Conservation (phyloP, 2,797 vertebrate species). For the Coilia nasus region DNA sequence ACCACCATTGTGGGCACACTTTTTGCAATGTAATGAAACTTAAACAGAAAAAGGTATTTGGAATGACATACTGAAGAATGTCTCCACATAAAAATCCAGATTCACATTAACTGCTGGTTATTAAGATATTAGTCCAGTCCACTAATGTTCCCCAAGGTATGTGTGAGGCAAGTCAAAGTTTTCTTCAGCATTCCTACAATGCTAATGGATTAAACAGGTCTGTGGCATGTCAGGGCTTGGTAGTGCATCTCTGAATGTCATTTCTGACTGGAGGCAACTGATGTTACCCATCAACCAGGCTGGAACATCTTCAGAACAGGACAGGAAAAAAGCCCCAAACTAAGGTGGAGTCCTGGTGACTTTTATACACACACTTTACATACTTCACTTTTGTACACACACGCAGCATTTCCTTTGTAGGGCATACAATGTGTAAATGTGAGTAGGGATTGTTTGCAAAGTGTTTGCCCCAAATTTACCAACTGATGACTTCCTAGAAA, state of each 20-base stretch:
- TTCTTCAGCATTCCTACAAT: neutral
- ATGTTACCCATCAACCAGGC: neutral
- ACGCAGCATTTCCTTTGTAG: too few relatives aligned
- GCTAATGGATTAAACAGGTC: neutral
- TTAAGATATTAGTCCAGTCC: neutral
- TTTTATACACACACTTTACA: too few relatives aligned
- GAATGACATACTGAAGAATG: too few relatives aligned
- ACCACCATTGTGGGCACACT: too few relatives aligned
- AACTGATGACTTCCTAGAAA: too few relatives aligned
- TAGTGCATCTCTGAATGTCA: neutral
- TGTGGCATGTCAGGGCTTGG: neutral
- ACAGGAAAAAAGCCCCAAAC: neutral
- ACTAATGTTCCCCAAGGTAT: neutral
- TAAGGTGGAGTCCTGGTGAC: neutral
- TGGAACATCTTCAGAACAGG: neutral
- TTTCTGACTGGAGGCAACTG: constrained; percentile 3
- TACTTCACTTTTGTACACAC: too few relatives aligned
- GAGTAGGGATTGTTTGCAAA: too few relatives aligned
- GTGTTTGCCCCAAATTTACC: too few relatives aligned
- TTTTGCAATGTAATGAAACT: too few relatives aligned
- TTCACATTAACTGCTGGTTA: neutral
- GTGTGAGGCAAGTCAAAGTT: neutral
- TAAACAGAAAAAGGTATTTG: too few relatives aligned
- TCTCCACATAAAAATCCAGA: too few relatives aligned
- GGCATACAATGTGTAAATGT: too few relatives aligned